Evolutionary conservation across 2,888 invertebrate species (phyloP).

Genomic region (Drosophila macrospina): DNA sequence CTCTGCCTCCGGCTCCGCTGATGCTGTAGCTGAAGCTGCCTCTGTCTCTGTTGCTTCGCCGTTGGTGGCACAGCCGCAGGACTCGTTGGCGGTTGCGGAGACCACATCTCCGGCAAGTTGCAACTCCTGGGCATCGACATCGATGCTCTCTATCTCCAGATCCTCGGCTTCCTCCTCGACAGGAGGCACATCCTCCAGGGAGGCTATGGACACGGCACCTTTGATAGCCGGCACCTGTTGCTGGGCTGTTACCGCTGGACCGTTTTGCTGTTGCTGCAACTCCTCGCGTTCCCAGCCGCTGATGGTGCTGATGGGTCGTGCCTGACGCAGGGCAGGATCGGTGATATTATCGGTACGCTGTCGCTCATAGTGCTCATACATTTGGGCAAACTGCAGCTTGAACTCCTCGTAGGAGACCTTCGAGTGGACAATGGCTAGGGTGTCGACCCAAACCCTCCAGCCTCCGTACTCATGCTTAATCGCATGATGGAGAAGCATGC

Average conservation of each 20-base stretch:
- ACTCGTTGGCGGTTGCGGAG: conserved; percentile 6
- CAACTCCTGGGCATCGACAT: conserved; percentile 54
- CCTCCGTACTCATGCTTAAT: conserved; percentile 99
- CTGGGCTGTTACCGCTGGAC: conserved; percentile 28
- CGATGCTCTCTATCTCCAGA: conserved; percentile 44
- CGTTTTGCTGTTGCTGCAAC: conserved; percentile 80
- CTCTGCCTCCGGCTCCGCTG: conserved; percentile 21
- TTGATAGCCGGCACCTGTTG: conserved; percentile 51
- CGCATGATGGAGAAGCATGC: conserved; percentile 99
- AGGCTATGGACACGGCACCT: conserved; percentile 69
- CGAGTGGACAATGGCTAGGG: conserved; percentile 99
- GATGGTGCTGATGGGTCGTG: conserved; percentile 97
- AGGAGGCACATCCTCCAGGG: conserved; percentile 81
- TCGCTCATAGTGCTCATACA: conserved; percentile 98
- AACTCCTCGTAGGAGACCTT: conserved; percentile 99
- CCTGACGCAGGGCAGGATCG: conserved; percentile 96
- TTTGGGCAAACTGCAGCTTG: conserved; percentile 98
- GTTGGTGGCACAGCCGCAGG: conserved; percentile 36
- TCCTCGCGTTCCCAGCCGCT: conserved; percentile 95
- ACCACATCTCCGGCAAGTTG: conserved; percentile 7
- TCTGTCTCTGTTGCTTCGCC: conserved; percentile 22
- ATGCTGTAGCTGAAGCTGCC: not conserved
- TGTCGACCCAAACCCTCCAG: conserved; percentile 99
- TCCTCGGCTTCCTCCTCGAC: conserved; percentile 73
- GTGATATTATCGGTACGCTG: conserved; percentile 97